A percentile compares a stretch with the other conserved stretches of the same genome.
Evolutionary conservation across 2,113 vertebrate genomes (phyloP).

Genomic region (Pontoporia blainvillei): DNA sequence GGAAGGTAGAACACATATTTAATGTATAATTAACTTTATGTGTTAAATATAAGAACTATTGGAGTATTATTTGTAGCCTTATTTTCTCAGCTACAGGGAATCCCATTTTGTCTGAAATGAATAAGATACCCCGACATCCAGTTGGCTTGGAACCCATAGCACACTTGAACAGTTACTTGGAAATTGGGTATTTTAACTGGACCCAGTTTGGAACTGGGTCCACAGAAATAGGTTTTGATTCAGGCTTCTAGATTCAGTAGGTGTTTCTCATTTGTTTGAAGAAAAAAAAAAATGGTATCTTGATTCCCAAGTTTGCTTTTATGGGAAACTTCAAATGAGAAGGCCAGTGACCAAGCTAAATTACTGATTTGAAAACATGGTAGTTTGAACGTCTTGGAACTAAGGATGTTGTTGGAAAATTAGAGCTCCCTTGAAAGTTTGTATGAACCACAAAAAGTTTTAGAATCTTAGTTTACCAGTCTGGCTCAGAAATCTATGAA

Average conservation of each 20-base stretch:
- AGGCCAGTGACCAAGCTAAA: not conserved
- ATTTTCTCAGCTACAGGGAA: not conserved
- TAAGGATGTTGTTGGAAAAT: not conserved
- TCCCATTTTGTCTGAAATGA: slow-evolving; percentile 2
- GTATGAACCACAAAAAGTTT: not conserved
- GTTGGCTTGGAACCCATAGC: not conserved
- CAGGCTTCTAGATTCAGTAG: not conserved
- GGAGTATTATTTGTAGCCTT: not conserved
- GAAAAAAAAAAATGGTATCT: not conserved
- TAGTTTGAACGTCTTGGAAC: not conserved
- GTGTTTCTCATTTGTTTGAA: not conserved
- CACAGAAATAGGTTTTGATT: not conserved
- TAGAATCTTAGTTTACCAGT: not conserved
- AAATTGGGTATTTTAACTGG: not conserved
- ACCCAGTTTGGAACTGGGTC: not conserved
- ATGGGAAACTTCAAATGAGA: not conserved
- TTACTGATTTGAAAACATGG: not conserved
- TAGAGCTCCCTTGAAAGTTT: not conserved
- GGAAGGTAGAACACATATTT: not conserved
- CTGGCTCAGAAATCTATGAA: not conserved
- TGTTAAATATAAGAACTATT: not conserved
- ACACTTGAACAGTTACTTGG: not conserved
- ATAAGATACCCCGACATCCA: not conserved
- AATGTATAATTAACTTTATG: not conserved
- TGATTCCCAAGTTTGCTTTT: not conserved